Base-by-base conservation (phyloP, 92 coral and sea anemone genomes). In the Isaurus tuberculatus region DNA sequence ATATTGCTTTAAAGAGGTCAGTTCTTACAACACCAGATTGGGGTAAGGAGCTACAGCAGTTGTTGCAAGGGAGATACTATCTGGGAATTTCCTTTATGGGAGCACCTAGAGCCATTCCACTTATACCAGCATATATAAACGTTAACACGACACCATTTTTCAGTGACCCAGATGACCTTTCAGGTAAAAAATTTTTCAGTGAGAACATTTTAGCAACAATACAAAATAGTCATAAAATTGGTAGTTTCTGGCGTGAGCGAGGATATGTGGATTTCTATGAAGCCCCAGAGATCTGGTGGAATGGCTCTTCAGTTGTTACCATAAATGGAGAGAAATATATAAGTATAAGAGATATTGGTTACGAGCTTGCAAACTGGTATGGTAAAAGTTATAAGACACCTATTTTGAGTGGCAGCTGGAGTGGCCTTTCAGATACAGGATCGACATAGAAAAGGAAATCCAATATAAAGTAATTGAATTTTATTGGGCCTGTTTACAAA, bases 111-210 rank as follows among this genome's bases (percentile, higher is more conserved):
- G 79, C 43, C 36, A 84, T 88, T 15, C 81, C 86, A 10, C 63
- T 89, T 5, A 55, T 88, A 61, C 93, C 91, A 44, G 83, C 86
- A 66, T 84, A 92, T 46, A 65, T 89, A 14, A 78, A 67, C 13
- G 79, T 87, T 15, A 81, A 88, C 42, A 87, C 90, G 1, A 46
- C 89, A 36, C 57, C 60, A 7, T 90, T 92, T 64, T 92, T 87
- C 40, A 73, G 72, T 31, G 93, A 91, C 8, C 78, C 92, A 5
- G 83, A 72, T 61, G 95, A 92, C 42, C 60, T 92, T 14, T 28
- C 73, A 23, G 95, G 95, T 26, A 89, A 90, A 36, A 64, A 25
- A 13, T 87, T 92, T 43, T 92, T 92, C 40, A 90, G 93, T 74
- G 30, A 57, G 40, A 79, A 77, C 15, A 83, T 92, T 43, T 48